Base-by-base conservation (phyloP, 2,797 vertebrate genomes). In the Otolemur crassicaudatus region DNA sequence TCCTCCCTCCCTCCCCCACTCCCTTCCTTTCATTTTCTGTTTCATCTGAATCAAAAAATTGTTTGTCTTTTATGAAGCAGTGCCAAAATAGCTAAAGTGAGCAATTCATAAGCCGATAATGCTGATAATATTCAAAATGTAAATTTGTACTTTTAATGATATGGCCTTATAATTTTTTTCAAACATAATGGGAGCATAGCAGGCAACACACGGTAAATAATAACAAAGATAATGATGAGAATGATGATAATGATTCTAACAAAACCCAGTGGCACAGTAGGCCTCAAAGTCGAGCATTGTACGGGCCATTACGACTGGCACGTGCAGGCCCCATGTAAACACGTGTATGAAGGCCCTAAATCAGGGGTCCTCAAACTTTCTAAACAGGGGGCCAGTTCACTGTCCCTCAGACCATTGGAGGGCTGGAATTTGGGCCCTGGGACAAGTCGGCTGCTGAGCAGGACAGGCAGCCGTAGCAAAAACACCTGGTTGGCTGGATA, bases 181-280 rank as follows among this genome's bases (percentile, higher is more conserved):
- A 92, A 94, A 92, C 29, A 82, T 86, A 88, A 70, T 94, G 58
- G 37, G 69, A 85, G 23, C 22, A 58, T 37, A 72, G 75, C 12
- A 90, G 23, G 63, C 23, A 76, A 87, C 79, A 67, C 10, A 34
- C 29, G 2, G 23, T 63, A 95, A 89, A 70, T 86, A 94, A 63
- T 80, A 91, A 90, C 20, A 63, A 95, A 95, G 31, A 72, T 80
- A 43, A 58, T 37, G 6, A 25, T 70, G 37, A 69, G 46, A 61
- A 72, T 77, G 56, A 76, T 70, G 34, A 49, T 75, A 91, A 91
- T 67, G 46, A 91, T 73, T 91, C 29, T 89, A 94, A 94, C 14
- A 67, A 89, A 87, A 58, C 19, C 3, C 80, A 83, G 5, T 7
- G 5, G 17, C 67, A 84, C 13, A 56, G 6, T 2, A 81, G 56